Evolutionary conservation across 1,140 invertebrate genomes (phyloP).

Genomic region (Ladona fulva): DNA sequence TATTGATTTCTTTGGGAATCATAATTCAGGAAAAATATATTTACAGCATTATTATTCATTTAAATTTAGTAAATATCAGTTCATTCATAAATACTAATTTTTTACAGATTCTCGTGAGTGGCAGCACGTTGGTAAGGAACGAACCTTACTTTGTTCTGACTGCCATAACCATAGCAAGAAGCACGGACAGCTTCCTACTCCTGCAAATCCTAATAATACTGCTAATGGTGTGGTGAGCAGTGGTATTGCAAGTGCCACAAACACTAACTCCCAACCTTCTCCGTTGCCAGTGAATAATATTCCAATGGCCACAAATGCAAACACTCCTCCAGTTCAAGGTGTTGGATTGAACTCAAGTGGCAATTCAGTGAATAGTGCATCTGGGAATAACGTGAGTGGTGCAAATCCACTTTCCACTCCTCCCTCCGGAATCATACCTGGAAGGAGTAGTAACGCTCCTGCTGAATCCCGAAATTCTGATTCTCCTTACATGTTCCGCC

Average conservation of each 20-base stretch:
- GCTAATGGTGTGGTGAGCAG: neutral
- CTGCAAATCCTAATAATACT: slow-evolving; percentile 27
- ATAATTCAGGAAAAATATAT: no score
- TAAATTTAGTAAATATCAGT: no score
- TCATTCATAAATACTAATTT: neutral
- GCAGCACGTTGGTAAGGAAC: slow-evolving; percentile 70
- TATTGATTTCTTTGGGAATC: no score
- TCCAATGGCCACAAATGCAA: slow-evolving; percentile 18
- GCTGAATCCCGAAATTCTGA: slow-evolving; percentile 28
- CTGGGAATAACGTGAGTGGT: neutral
- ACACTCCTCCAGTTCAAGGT: neutral
- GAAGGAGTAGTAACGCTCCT: neutral
- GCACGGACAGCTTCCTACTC: slow-evolving; percentile 65
- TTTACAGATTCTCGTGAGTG: slow-evolving; percentile 56
- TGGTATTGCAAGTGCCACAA: neutral
- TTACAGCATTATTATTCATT: no score
- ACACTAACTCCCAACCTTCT: neutral
- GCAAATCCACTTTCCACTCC: neutral
- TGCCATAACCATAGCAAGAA: slow-evolving; percentile 75
- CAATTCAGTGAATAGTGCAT: neutral
- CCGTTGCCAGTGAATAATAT: slow-evolving; percentile 19
- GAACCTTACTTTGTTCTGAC: slow-evolving; percentile 66
- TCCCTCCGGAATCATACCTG: neutral
- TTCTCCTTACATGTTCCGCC: slow-evolving; percentile 59
- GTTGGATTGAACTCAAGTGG: neutral